These are phyloP conservation scores for Daktulosphaira vitifoliae DNA, from an alignment of 1,140 invertebrate species.

Conservation along the genomic window DNA sequence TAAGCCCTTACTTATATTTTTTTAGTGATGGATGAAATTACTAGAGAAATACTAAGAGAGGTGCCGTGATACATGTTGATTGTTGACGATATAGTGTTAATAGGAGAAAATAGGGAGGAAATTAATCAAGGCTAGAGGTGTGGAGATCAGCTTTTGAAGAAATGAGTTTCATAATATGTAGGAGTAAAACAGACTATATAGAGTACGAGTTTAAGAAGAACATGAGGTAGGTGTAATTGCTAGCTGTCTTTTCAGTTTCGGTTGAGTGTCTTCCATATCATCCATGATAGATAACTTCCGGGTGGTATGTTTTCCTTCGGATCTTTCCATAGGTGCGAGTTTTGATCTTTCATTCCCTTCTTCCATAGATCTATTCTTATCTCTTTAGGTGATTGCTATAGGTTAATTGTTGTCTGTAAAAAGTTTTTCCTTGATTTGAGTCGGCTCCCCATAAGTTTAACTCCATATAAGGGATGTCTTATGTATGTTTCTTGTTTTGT, in stretches of 20 bases:
- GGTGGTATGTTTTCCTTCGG: constrained; percentile 6
- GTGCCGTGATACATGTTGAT: too few relatives aligned
- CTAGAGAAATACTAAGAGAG: too few relatives aligned
- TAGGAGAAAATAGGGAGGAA: too few relatives aligned
- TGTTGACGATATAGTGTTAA: too few relatives aligned
- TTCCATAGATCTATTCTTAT: constrained; percentile 31
- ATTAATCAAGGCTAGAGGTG: too few relatives aligned
- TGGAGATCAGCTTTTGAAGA: too few relatives aligned
- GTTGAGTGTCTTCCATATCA: constrained; percentile 2
- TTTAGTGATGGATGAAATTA: too few relatives aligned
- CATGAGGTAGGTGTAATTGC: too few relatives aligned
- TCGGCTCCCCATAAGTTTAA: constrained; percentile 1
- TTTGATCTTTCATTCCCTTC: constrained; percentile 3
- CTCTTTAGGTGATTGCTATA: not conserved
- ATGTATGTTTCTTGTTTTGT: constrained; percentile 24
- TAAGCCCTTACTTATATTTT: too few relatives aligned
- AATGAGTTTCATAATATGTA: too few relatives aligned
- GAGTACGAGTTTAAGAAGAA: too few relatives aligned
- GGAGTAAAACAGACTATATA: too few relatives aligned
- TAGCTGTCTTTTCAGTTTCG: not conserved
- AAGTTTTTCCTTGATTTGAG: constrained; percentile 14
- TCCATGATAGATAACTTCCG: constrained; percentile 3
- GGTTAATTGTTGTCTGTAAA: not conserved
- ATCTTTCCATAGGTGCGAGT: constrained; percentile 1
- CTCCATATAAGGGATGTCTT: constrained; percentile 12